Evolutionary conservation across 2,797 vertebrate genomes (phyloP).

Genomic region (Eidolon dupreanum): DNA sequence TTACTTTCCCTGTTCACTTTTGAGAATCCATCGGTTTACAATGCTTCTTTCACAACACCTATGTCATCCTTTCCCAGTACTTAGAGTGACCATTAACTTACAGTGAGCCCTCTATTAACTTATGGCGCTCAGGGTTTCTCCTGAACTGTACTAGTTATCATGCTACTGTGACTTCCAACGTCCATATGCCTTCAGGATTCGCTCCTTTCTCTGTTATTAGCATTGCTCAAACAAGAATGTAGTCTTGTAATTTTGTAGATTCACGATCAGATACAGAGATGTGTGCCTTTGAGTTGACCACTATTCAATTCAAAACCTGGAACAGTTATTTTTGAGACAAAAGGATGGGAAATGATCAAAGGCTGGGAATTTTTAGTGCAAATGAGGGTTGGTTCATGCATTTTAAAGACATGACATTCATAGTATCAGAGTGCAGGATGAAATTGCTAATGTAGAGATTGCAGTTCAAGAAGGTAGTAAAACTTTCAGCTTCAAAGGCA

Average conservation of each 20-base stretch:
- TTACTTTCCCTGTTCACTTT: background rate
- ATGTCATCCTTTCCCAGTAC: background rate
- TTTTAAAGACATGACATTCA: slow-evolving; percentile 51
- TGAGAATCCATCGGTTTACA: background rate
- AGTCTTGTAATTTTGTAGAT: slow-evolving; percentile 22
- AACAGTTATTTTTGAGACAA: slow-evolving; percentile 57
- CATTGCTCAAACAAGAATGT: background rate
- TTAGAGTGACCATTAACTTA: background rate
- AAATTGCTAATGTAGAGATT: slow-evolving; percentile 48
- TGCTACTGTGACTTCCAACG: background rate
- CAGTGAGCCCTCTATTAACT: background rate
- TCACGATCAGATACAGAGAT: slow-evolving; percentile 23
- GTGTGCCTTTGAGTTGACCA: slow-evolving; percentile 36
- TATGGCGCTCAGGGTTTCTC: background rate
- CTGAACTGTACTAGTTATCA: too few relatives aligned
- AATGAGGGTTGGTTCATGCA: background rate
- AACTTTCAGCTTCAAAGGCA: slow-evolving; percentile 27
- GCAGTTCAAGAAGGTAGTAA: slow-evolving; percentile 14
- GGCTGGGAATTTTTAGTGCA: slow-evolving; percentile 29
- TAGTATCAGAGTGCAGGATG: background rate
- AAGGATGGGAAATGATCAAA: slow-evolving; percentile 55
- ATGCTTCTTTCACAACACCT: background rate
- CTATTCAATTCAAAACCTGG: slow-evolving; percentile 21
- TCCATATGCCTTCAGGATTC: background rate
- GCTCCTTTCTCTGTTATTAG: background rate